A percentile compares a stretch with the other conserved stretches of the same genome.
phyloP scores from a whole-genome alignment of 1,140 invertebrate species.

The Bombus difficillimus region DNA sequence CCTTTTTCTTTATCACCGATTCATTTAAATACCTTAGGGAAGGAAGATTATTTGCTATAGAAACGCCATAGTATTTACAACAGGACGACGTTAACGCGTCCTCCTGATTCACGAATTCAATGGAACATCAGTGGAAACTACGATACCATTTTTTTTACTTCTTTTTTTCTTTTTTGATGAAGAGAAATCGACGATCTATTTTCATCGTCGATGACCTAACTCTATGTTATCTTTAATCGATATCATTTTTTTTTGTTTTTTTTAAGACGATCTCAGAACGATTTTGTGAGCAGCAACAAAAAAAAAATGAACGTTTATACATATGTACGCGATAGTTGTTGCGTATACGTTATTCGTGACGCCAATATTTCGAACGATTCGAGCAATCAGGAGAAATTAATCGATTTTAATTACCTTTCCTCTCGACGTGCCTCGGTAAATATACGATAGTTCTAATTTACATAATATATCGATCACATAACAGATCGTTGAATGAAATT shows the following conservation, averaged over 20 bases:
- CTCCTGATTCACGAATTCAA: neutral
- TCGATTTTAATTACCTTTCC: neutral
- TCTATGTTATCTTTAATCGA: slow-evolving; percentile 9
- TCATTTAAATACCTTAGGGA: neutral
- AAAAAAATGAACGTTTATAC: neutral
- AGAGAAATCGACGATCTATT: slow-evolving; percentile 21
- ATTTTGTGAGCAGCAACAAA: slow-evolving; percentile 8
- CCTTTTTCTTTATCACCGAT: neutral
- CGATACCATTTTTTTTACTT: neutral
- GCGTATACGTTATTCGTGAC: neutral
- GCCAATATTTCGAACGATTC: neutral
- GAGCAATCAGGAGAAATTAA: neutral
- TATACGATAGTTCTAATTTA: neutral
- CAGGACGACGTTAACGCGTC: slow-evolving; percentile 4
- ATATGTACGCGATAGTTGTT: slow-evolving; percentile 1
- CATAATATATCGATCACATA: neutral
- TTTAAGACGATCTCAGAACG: slow-evolving; percentile 3
- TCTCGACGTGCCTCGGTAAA: neutral
- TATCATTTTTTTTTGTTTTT: neutral
- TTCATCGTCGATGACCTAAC: neutral
- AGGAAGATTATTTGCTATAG: neutral
- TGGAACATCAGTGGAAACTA: slow-evolving; percentile 19
- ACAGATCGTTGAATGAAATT: neutral
- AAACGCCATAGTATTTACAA: slow-evolving; percentile 30
- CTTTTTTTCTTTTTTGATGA: neutral